phyloP scores from a whole-genome alignment of 2,113 vertebrate species.

The Puma concolor region DNA sequence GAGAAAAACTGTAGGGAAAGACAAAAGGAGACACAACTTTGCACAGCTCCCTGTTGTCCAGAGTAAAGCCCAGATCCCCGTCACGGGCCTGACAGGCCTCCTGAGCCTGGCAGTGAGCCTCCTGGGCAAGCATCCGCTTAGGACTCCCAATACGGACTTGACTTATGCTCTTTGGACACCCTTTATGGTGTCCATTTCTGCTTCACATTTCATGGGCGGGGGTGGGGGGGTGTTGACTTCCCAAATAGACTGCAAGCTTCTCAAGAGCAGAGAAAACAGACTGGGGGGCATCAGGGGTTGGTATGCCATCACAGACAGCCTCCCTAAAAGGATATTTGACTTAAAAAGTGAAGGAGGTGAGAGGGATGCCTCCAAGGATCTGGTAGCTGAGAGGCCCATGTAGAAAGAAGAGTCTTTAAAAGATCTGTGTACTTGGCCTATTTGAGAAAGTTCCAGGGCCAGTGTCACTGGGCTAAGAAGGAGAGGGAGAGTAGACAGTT shows the following conservation, averaged over 20 bases:
- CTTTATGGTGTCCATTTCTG: not conserved
- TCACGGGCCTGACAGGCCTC: not conserved
- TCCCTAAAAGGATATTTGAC: not conserved
- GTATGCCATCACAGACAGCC: not conserved
- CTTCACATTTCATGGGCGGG: not conserved
- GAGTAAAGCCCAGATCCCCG: not conserved
- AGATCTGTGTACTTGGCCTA: not conserved
- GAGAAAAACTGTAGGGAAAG: not conserved
- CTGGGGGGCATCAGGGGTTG: accelerated
- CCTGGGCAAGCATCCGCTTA: not conserved
- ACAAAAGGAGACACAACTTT: not conserved
- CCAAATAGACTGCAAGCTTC: not conserved
- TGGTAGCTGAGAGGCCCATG: not conserved
- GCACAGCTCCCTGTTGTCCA: not conserved
- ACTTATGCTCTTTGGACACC: not conserved
- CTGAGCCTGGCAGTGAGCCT: not conserved
- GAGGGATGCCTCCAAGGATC: not conserved
- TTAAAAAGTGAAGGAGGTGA: not conserved
- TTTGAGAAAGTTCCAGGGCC: not conserved
- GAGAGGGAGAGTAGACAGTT: not conserved
- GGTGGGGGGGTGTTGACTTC: not conserved
- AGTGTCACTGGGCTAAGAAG: not conserved
- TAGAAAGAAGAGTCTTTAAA: not conserved
- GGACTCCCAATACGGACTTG: not conserved
- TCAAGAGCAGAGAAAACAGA: not conserved